Evolutionary conservation across 1,140 invertebrate species (phyloP).

Genomic region (Pseudomyrmex dendroicus): DNA sequence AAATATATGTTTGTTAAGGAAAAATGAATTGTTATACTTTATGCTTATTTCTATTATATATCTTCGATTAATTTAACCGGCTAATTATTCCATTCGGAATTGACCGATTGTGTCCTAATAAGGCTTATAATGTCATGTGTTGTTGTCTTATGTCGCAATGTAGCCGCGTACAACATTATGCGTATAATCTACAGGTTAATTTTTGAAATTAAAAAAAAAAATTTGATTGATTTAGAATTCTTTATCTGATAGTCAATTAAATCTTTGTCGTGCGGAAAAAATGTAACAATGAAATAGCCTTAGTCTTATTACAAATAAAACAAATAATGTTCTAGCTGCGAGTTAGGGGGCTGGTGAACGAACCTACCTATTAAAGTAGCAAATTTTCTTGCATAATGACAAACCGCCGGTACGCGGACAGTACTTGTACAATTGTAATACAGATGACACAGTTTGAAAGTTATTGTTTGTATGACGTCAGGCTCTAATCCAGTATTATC

Average conservation of each 20-base stretch:
- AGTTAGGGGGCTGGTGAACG: slow-evolving; percentile 87
- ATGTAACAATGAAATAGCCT: too few relatives aligned
- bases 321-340: slow-evolving; percentile 83
- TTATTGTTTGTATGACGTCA: slow-evolving; percentile 90
- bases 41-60: too few relatives aligned
- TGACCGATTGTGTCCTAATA: too few relatives aligned
- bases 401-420: slow-evolving; percentile 93
- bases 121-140: too few relatives aligned
- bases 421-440: slow-evolving; percentile 95
- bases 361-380: slow-evolving; percentile 91
- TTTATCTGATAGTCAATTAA: not conserved
- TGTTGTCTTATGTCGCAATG: too few relatives aligned
- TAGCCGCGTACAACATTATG: too few relatives aligned
- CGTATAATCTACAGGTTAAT: too few relatives aligned
- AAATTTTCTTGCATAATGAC: slow-evolving; percentile 94
- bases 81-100: too few relatives aligned
- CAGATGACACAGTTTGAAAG: slow-evolving; percentile 93
- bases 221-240: not conserved
- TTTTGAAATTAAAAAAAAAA: too few relatives aligned
- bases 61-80: too few relatives aligned
- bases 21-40: too few relatives aligned
- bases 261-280: not conserved
- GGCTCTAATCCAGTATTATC: slow-evolving; percentile 87
- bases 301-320: slow-evolving; percentile 84
- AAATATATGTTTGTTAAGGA: too few relatives aligned